Base-by-base conservation (phyloP, 2,888 invertebrate species). In the Willowsia nigromaculata region DNA sequence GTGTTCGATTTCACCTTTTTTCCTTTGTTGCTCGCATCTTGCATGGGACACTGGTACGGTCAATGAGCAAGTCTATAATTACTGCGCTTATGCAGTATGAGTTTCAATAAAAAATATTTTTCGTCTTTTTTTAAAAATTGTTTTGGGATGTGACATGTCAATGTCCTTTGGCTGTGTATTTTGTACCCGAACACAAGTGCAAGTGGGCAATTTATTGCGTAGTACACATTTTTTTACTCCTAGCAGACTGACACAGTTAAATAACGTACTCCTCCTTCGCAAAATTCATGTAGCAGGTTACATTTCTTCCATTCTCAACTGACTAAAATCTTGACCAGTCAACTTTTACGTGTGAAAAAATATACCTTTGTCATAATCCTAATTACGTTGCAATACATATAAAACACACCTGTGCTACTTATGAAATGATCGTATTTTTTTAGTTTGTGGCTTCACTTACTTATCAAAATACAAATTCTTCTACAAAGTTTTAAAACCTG, bases 131-230 rank as follows among this genome's bases (percentile, higher is more conserved):
- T 1, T 30, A 25, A 27, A 62, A 30, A 30, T n/a, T n/a, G n/a
- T n/a, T n/a, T n/a, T n/a, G n/a, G n/a, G 30, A 62, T 37, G 25
- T 15, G 74, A n/a, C 74, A 76, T 76, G 74, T 76, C 74, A 76
- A 76, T 76, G 74, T 76, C 47, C 47, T 76, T 9, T 76, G 74
- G 22, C 43, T 13, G n/a, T n/a, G 30, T 68, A 33, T n/a, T 43
- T 74, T 43, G 0, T 13, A 30, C 25, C 47, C 50, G 18, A 22
- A 40, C 68, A 40, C 50, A 76, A 74, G 74, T 76, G 74, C 74
- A 76, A 76, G 74, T 76, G 74, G 74, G 74, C 30, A 76, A 76
- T 30, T 43, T 40, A 71, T 71, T 71, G 43, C 71, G 22, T 50
- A 76, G 74, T 76, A 25, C 6, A 13, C 13, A 9, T 3, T 27